A percentile compares a stretch with the other conserved stretches of the same genome.
Evolutionary conservation across 2,797 vertebrate genomes (phyloP).

Genomic region (Natrix natrix): DNA sequence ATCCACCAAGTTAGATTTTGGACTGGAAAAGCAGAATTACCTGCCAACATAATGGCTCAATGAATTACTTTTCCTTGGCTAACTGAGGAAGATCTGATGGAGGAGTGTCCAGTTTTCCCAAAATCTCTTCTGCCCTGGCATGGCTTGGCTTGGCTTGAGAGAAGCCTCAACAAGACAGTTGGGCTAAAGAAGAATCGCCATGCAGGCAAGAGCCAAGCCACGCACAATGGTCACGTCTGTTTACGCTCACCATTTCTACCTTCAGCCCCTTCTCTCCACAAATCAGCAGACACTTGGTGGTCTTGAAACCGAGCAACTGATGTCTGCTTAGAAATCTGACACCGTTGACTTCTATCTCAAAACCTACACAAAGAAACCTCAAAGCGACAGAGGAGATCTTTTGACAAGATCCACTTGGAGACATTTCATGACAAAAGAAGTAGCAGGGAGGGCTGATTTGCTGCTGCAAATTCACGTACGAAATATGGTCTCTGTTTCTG

Average conservation of each 20-base stretch:
- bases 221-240: not conserved
- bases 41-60: not conserved
- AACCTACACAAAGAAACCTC: not conserved
- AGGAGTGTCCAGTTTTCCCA: not conserved
- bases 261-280: not conserved
- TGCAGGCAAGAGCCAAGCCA: not conserved
- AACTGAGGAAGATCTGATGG: not conserved
- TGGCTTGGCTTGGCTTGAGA: not conserved
- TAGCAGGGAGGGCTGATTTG: not conserved
- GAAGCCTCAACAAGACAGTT: not conserved
- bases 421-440: not conserved
- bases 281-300: too few species aligned
- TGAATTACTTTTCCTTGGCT: not conserved
- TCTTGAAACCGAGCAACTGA: not conserved
- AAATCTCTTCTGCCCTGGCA: not conserved
- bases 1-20: not conserved
- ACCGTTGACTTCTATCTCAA: not conserved
- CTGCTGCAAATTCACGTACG: not conserved
- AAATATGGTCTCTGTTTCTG: not conserved
- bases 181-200: not conserved
- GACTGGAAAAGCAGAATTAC: not conserved
- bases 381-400: not conserved
- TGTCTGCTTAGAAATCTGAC: not conserved
- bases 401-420: not conserved
- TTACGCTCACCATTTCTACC: not conserved